Conservation (phyloP, 92 coral and sea anemone species). For the Bergia sp. region DNA sequence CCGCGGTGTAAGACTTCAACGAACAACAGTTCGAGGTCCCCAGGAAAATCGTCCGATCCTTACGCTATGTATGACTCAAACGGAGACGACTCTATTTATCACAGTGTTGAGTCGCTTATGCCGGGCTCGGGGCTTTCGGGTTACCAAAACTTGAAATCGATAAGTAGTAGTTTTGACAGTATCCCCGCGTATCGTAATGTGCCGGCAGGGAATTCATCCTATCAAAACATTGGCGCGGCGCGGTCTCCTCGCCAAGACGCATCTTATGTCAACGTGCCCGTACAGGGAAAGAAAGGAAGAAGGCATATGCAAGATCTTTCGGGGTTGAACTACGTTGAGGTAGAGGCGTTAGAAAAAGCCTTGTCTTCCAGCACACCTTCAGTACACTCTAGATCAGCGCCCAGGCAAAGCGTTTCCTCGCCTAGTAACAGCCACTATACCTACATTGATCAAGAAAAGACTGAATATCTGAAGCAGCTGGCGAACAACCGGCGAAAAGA, state of each 20-base stretch:
- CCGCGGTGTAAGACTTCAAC: constrained; percentile 60
- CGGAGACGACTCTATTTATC: constrained; percentile 88
- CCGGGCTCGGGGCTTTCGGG: constrained; percentile 55
- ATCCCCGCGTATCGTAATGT: constrained; percentile 76
- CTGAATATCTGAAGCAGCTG: constrained; percentile 72
- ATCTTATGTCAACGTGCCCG: constrained; percentile 84
- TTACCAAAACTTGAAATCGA: constrained; percentile 66
- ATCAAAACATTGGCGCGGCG: constrained; percentile 79
- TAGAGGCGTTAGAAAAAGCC: constrained; percentile 63
- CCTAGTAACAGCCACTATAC: constrained; percentile 75
- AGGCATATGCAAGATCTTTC: constrained; percentile 41
- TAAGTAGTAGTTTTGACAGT: constrained; percentile 83
- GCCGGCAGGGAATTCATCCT: constrained; percentile 62
- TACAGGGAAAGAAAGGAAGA: constrained; percentile 57
- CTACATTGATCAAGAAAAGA: constrained; percentile 83
- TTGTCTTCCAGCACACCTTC: constrained; percentile 62
- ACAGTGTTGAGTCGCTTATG: constrained; percentile 88
- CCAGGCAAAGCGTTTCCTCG: constrained; percentile 37
- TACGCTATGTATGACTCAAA: constrained; percentile 87
- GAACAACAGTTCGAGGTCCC: constrained; percentile 26
- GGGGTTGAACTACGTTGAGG: constrained; percentile 71
- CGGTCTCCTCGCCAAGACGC: constrained; percentile 59
- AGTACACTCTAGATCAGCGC: constrained; percentile 48
- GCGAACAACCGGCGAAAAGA: constrained; percentile 55
- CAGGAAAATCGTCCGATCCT: constrained; percentile 57